Percentiles rank a stretch among this genome's conserved stretches.
phyloP scores from a whole-genome alignment of 2,888 invertebrate genomes.

The Drosophila ochracea region DNA sequence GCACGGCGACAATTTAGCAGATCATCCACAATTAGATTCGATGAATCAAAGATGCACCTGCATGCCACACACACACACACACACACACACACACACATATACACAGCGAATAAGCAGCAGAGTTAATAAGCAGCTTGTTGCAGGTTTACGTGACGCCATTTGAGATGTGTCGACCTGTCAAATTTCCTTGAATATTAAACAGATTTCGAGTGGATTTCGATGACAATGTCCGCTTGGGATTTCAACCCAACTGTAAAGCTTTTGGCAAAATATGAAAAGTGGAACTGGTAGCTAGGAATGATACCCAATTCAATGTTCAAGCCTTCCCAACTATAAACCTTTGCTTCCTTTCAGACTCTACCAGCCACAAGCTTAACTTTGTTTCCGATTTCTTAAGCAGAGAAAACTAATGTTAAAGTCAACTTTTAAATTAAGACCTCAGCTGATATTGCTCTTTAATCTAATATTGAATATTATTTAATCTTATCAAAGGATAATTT shows the following conservation, averaged over 20 bases:
- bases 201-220: slow-evolving; percentile 1
- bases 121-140: slow-evolving; percentile 38
- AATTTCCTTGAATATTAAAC: slow-evolving; percentile 22
- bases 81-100: background rate
- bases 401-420: too few species aligned
- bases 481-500: background rate
- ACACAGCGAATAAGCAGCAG: background rate
- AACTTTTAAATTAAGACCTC: background rate
- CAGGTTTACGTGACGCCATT: slow-evolving; percentile 32
- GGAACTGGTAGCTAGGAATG: background rate
- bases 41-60: slow-evolving; percentile 46
- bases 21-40: slow-evolving; percentile 41
- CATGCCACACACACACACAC: slow-evolving; percentile 13
- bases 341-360: background rate
- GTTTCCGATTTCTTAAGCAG: background rate
- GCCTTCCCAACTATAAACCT: background rate
- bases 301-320: background rate
- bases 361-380: background rate
- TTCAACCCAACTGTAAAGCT: background rate
- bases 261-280: background rate
- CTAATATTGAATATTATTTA: background rate
- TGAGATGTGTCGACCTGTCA: background rate
- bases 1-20: slow-evolving; percentile 30
- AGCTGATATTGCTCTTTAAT: background rate
- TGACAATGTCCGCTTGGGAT: background rate